Evolutionary conservation across 2,888 invertebrate genomes (phyloP).

Genomic region (Tipula lateralis): DNA sequence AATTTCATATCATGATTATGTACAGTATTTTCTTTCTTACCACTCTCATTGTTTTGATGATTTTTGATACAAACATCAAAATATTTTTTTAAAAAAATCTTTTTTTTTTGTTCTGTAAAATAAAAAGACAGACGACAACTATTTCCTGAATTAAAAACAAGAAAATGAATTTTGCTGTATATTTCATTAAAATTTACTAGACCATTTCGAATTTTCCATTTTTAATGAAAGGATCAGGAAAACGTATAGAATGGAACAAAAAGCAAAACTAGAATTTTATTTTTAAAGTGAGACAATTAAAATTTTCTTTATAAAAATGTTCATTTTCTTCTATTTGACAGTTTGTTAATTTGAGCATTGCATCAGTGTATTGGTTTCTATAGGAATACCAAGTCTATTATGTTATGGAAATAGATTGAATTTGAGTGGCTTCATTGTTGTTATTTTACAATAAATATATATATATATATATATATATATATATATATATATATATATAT

Average conservation of each 20-base stretch:
- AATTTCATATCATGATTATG: not conserved
- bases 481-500: too few species aligned
- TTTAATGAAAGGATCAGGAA: not conserved
- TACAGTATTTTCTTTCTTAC: not conserved
- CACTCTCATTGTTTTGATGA: not conserved
- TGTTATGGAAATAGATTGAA: not conserved
- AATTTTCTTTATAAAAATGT: not conserved
- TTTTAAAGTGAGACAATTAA: not conserved
- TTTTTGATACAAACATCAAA: not conserved
- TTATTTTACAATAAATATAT: too few species aligned
- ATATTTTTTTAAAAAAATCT: not conserved
- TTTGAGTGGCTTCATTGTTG: too few species aligned
- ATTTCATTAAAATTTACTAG: not conserved
- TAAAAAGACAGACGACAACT: conserved; percentile 19
- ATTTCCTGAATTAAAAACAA: conserved; percentile 24
- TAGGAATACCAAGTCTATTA: not conserved
- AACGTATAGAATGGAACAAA: not conserved
- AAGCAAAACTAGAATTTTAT: not conserved
- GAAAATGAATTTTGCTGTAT: not conserved
- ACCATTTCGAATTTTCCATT: conserved; percentile 24
- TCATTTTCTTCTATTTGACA: not conserved
- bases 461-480: too few species aligned
- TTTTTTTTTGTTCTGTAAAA: not conserved
- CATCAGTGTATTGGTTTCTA: not conserved
- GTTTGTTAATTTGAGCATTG: not conserved